These are phyloP conservation scores for Cinclus cinclus DNA, from an alignment of 2,113 vertebrate species.

Conservation along the genomic window DNA sequence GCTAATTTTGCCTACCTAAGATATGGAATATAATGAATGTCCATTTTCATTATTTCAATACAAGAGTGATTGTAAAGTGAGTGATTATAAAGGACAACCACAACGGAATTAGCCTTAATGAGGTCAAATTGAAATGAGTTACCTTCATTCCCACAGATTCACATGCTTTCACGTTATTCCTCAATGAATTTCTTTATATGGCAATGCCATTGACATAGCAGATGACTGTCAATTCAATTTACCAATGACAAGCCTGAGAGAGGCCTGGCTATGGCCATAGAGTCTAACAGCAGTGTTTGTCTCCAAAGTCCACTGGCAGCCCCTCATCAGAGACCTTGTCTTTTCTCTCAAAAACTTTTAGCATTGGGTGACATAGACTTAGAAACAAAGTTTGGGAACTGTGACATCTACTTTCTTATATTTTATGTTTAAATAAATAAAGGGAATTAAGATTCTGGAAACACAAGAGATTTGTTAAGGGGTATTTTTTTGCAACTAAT, in stretches of 20 bases:
- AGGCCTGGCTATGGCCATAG: background rate
- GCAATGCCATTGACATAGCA: background rate
- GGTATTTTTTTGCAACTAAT: background rate
- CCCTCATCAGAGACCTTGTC: accelerated
- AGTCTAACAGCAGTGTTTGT: background rate
- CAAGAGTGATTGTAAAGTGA: background rate
- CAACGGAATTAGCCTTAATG: background rate
- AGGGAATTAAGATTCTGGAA: background rate
- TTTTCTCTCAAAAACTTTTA: background rate
- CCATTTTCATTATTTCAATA: background rate
- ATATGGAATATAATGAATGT: background rate
- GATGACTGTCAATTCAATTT: background rate
- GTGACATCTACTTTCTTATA: background rate
- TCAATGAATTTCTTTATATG: background rate
- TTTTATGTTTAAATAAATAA: background rate
- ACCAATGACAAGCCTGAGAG: background rate
- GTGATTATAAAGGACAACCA: background rate
- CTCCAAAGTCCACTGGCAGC: accelerated
- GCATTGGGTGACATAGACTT: background rate
- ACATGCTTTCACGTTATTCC: background rate
- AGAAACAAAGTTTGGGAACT: background rate
- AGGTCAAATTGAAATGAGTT: background rate
- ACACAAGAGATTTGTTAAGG: accelerated
- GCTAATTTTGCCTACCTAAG: background rate
- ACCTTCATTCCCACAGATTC: background rate